These are phyloP conservation scores for Crypturellus undulatus DNA, from an alignment of 2,113 vertebrate genomes.

Conservation along the genomic window DNA sequence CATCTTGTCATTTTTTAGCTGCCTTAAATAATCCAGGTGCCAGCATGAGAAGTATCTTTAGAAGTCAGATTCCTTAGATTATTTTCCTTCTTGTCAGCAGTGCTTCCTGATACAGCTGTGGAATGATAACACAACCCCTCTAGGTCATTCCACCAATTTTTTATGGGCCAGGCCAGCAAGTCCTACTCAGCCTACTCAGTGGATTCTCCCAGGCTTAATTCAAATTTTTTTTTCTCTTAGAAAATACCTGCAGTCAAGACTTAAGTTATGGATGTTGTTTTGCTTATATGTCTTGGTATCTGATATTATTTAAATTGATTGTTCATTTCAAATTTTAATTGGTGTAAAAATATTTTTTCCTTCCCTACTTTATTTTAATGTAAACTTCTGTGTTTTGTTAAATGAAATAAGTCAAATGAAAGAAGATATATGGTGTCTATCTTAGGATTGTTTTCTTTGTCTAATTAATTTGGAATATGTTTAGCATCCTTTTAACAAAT, in stretches of 20 bases:
- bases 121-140: conserved; percentile 11
- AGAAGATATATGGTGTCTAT: neutral
- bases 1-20: neutral
- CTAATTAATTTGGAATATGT: neutral
- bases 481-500: neutral
- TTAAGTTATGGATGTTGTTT: neutral
- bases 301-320: neutral
- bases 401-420: neutral
- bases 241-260: neutral
- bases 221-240: neutral
- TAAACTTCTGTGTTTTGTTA: neutral
- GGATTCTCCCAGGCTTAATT: neutral
- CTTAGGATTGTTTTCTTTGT: neutral
- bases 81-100: conserved; percentile 19
- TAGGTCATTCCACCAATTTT: neutral
- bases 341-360: neutral
- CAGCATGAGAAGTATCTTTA: conserved; percentile 3
- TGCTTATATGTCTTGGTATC: neutral
- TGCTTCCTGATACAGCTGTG: neutral
- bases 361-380: neutral
- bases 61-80: conserved; percentile 13
- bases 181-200: neutral
- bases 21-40: conserved; percentile 21
- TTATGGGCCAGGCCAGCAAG: neutral
- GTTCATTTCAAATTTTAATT: neutral